phyloP scores from a whole-genome alignment of 2,888 invertebrate genomes.

The Acanthopleura granulata region DNA sequence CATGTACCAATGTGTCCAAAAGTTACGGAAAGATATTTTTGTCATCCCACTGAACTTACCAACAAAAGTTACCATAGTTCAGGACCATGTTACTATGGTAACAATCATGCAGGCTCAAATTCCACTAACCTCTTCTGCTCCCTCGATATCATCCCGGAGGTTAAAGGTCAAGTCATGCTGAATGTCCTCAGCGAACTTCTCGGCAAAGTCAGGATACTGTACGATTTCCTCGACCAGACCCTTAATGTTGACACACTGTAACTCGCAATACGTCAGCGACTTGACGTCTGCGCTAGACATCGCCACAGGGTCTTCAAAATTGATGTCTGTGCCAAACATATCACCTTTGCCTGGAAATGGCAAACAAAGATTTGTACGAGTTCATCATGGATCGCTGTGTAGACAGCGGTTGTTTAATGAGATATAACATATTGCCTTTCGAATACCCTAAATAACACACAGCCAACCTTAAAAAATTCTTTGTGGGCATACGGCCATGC shows the following conservation, averaged over 20 bases:
- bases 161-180: constrained; percentile 96
- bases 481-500: too few relatives aligned
- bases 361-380: constrained; percentile 22
- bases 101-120: too few relatives aligned
- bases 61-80: too few relatives aligned
- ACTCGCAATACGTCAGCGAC: constrained; percentile 95
- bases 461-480: too few relatives aligned
- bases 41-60: not conserved
- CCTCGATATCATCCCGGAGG: constrained; percentile 79
- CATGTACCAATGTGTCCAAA: too few relatives aligned
- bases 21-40: too few relatives aligned
- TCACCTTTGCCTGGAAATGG: constrained; percentile 87
- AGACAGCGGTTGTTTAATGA: not conserved
- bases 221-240: constrained; percentile 90
- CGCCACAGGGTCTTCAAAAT: constrained; percentile 81
- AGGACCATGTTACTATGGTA: too few relatives aligned
- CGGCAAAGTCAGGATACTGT: constrained; percentile 94
- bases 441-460: too few relatives aligned
- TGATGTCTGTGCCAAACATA: constrained; percentile 80
- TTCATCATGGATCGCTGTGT: not conserved
- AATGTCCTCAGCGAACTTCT: constrained; percentile 93
- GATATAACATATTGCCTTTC: too few relatives aligned
- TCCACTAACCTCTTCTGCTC: constrained; percentile 35
- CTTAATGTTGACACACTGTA: constrained; percentile 91
- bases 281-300: constrained; percentile 96